These are phyloP conservation scores for Merops nubicus DNA, from an alignment of 2,113 vertebrate species.

Conservation along the genomic window DNA sequence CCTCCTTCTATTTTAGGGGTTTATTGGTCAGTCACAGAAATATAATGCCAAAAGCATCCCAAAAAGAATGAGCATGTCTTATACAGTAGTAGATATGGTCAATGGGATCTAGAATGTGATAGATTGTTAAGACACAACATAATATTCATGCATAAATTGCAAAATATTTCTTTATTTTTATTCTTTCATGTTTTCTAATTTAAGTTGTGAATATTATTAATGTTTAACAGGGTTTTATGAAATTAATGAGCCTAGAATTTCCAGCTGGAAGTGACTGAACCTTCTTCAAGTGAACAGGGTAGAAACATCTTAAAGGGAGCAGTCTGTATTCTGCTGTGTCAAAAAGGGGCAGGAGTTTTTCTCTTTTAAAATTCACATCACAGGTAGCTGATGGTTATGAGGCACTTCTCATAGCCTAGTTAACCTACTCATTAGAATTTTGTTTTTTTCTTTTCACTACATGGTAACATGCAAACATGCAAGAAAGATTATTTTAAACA, in stretches of 20 bases:
- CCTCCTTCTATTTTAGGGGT: neutral
- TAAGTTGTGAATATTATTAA: neutral
- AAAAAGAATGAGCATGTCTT: neutral
- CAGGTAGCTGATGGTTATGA: neutral
- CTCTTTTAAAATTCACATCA: neutral
- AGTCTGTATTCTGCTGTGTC: neutral
- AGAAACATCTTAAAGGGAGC: neutral
- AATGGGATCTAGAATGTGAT: neutral
- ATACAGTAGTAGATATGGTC: neutral
- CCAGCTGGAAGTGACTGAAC: neutral
- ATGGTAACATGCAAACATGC: neutral
- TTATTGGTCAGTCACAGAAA: neutral
- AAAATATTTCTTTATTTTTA: neutral
- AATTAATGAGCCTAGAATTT: neutral
- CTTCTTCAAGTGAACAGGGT: neutral
- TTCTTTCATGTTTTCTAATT: neutral
- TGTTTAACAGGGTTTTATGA: neutral
- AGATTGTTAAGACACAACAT: neutral
- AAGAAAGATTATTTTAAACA: neutral
- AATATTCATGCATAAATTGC: neutral
- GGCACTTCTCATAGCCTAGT: neutral
- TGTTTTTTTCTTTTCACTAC: neutral
- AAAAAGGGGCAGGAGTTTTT: neutral
- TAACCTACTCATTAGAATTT: neutral
- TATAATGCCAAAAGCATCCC: neutral